Conservation (phyloP, 37 sponge, comb jelly and placozoan genomes). For the Mnemiopsis leidyi region DNA sequence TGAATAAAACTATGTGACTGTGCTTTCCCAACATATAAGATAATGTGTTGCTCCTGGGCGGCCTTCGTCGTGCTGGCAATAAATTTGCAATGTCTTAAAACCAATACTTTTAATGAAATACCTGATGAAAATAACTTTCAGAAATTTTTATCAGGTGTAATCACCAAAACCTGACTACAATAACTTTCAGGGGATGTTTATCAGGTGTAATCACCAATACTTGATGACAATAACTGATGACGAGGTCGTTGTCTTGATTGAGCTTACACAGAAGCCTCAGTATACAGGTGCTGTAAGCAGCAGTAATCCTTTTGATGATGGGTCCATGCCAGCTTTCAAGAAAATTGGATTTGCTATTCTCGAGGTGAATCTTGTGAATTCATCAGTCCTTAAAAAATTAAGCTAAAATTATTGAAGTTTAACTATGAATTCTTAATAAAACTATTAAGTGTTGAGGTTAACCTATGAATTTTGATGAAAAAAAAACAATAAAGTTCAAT, state of each 20-base stretch:
- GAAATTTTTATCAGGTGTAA: conserved; percentile 34
- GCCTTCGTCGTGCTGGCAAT: no score
- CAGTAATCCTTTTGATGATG: conserved; percentile 60
- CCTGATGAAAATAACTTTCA: background rate
- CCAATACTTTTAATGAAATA: no score
- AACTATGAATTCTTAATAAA: no score
- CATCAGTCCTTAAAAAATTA: no score
- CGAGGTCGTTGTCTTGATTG: background rate
- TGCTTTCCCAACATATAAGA: no score
- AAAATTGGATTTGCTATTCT: conserved; percentile 41
- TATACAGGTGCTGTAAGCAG: conserved; percentile 62
- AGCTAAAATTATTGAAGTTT: no score
- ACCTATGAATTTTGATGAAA: no score
- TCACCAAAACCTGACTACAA: background rate
- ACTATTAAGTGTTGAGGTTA: no score
- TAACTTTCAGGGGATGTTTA: conserved; percentile 58
- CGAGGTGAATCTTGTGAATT: conserved; percentile 23
- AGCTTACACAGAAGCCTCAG: conserved; percentile 62
- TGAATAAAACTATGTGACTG: no score
- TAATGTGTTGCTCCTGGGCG: no score
- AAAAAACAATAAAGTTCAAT: no score
- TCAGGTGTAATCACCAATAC: conserved; percentile 56
- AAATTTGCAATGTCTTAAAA: no score
- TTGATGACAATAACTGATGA: conserved; percentile 23
- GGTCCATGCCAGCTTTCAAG: conserved; percentile 48